Base-by-base conservation (phyloP, 1,140 invertebrate genomes). In the Drosophila elegans region DNA sequence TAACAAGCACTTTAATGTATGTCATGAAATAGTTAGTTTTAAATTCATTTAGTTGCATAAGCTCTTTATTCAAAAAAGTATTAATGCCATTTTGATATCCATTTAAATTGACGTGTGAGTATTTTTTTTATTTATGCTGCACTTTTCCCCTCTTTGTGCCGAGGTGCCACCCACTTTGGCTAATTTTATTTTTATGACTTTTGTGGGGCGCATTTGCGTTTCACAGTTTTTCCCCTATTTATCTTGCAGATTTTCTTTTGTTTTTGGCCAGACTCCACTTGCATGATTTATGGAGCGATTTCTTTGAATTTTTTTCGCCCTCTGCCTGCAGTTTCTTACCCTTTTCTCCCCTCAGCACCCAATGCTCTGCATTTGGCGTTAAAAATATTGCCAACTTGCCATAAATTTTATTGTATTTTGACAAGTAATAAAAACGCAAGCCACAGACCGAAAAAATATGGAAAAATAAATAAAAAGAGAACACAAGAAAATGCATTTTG, bases 341-440 rank as follows among this genome's bases (percentile, higher is more conserved):
- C 63, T 63, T 59, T 76, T 13, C 16, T 16, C 27, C n/a, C 48
- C 27, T 32, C 49, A 21, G 49, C 41, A 42, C 45, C 46, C 53
- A 39, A 7, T 36, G 66, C 60, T 61, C 63, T 67, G 49, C 52
- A 75, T 57, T 82, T 88, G 83, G 83, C 83, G 83, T 86, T 88
- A 79, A 86, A 86, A 86, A 88, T 83, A 86, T 86, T 76, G 75
- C 83, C 54, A 77, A 69, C 55, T 74, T 74, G 75, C 83, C 83
- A 86, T 86, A 86, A 86, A 86, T 86, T 88, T 83, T 66, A 74
- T 72, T 62, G 75, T 88, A 73, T 88, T 86, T 86, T 88, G 83
- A 86, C 83, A 86, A 88, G 79, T 86, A 79, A 86, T 86, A 86
- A 86, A 86, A 86, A 88, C 88, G 83, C 83, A 86, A 74, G 63